These are phyloP conservation scores for Myoxocephalus aenaeus DNA, from an alignment of 2,797 vertebrate genomes.

Conservation along the genomic window DNA sequence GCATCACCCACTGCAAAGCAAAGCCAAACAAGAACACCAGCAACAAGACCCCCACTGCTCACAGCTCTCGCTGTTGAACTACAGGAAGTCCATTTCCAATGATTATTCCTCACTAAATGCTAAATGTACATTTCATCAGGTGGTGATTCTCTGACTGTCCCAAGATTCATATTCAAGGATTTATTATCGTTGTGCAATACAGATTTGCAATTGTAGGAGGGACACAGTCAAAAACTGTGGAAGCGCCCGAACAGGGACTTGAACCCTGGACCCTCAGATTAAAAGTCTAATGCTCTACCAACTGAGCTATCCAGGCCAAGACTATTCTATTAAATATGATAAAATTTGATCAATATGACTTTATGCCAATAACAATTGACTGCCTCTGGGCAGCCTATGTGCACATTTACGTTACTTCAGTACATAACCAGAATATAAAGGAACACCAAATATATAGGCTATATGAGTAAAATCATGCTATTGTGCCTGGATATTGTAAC, in stretches of 20 bases:
- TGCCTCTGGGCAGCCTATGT: neutral
- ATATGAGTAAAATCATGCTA: neutral
- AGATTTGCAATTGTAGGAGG: too few species aligned
- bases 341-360: too few species aligned
- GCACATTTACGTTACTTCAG: neutral
- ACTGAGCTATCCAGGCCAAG: conserved; percentile 91
- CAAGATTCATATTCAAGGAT: neutral
- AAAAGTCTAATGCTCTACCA: conserved; percentile 92
- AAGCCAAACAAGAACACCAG: neutral
- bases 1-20: neutral
- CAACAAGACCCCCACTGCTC: neutral
- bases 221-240: too few species aligned
- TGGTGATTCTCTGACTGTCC: neutral
- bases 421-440: neutral
- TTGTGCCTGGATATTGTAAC: neutral
- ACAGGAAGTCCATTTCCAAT: neutral
- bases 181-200: neutral
- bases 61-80: neutral
- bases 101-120: neutral
- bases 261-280: conserved; percentile 86
- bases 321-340: fast-evolving
- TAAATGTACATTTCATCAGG: neutral
- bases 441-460: neutral
- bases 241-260: conserved; percentile 90
- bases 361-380: neutral